Evolutionary conservation across 2,888 invertebrate genomes (phyloP), one percentile per base, ranked within the genome.

Genomic region (Polymixis flavicincta): DNA sequence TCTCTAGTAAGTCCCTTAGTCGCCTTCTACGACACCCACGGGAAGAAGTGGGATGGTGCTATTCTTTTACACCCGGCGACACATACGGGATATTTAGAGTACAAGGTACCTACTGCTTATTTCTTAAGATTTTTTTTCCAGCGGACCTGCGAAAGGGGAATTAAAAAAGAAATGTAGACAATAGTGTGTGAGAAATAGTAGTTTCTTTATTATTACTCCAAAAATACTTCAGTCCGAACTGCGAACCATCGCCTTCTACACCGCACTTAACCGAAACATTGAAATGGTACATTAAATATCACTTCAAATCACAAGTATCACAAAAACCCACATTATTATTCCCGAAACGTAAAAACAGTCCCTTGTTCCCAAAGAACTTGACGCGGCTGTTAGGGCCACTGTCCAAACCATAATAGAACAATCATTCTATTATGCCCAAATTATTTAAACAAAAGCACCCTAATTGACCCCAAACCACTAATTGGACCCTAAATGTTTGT

Each of bases 361-460:
- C 65, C 60, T 54, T 65, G 63, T 71, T n/a, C n/a, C n/a, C 71
- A 77, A 42, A 68, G 11, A 61, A 25, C 79, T 70, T 76, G 73
- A 76, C 76, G 59, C 37, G 28, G 9, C 74, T 66, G 84, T 80
- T 84, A 78, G 50, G 66, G 66, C n/a, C 68, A 74, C 64, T 74
- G 76, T 76, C 73, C 50, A 55, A 59, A 79, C 63, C 76, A 85
- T 74, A 70, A 84, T 71, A 69, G 80, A 80, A 82, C 85, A 87
- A 85, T 85, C 74, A 80, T 64, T 75, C 78, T 37, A 80, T 85
- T 85, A 80, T 45, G 76, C 68, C 48, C 79, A 71, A 86, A 87
- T 87, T 83, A 87, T 83, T 74, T 82, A 83, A 76, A 87, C 85
- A 86, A 89, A 86, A 77, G 82, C n/a, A 65, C 70, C 45, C 77